These are phyloP conservation scores for Malaclemys terrapin DNA, from an alignment of 2,113 vertebrate species.

Conservation along the genomic window DNA sequence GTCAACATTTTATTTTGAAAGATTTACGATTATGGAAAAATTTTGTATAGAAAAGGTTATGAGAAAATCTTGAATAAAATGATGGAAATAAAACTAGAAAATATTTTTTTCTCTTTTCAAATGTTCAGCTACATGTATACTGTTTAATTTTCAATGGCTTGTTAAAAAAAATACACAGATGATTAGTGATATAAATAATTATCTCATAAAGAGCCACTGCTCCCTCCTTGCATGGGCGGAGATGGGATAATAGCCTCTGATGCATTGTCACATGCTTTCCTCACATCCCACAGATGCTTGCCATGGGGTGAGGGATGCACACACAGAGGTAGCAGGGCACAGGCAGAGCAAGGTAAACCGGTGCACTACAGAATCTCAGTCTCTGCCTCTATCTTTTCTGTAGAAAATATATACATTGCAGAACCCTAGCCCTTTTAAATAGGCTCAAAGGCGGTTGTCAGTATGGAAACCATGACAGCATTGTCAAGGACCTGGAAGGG, in stretches of 20 bases:
- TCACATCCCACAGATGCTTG: background rate
- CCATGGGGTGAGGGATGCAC: background rate
- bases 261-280: background rate
- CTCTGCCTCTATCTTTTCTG: background rate
- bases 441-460: background rate
- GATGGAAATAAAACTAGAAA: background rate
- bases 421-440: background rate
- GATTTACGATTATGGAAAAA: constrained; percentile 4
- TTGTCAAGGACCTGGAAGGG: background rate
- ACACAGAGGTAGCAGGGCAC: background rate
- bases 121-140: background rate
- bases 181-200: background rate
- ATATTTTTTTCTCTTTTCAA: background rate
- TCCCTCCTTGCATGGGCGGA: background rate
- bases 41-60: background rate
- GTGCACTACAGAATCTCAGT: background rate
- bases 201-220: background rate
- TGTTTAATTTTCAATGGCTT: background rate
- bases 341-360: background rate
- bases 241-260: background rate
- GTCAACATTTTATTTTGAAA: background rate
- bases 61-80: background rate
- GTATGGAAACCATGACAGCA: background rate
- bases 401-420: background rate
- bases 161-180: background rate